These are phyloP conservation scores for Tachysurus fulvidraco DNA, from an alignment of 2,113 vertebrate species.

Conservation along the genomic window DNA sequence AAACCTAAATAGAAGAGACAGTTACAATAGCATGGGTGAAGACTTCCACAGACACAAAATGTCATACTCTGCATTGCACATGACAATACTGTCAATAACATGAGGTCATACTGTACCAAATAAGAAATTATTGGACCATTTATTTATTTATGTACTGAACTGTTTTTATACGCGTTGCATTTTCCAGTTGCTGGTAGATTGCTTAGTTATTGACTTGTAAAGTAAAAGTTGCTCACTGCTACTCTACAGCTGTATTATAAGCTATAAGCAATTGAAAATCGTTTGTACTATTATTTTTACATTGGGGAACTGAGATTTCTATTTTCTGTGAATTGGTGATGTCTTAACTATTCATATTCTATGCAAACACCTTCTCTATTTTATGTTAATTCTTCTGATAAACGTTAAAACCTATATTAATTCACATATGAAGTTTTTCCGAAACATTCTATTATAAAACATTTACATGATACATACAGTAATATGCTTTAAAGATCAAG, in stretches of 20 bases:
- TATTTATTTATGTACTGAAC: neutral
- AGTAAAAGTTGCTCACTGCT: neutral
- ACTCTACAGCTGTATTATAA: neutral
- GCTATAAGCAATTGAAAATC: neutral
- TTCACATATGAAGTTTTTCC: neutral
- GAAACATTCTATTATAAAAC: neutral
- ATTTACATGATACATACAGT: neutral
- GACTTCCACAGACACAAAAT: neutral
- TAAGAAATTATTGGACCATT: neutral
- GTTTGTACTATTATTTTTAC: neutral
- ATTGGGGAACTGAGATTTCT: neutral
- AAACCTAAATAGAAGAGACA: constrained; percentile 23
- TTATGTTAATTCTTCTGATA: neutral
- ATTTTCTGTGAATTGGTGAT: neutral
- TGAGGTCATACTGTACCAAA: neutral
- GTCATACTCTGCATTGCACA: neutral
- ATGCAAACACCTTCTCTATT: neutral
- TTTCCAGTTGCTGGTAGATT: neutral
- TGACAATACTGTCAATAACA: constrained; percentile 11
- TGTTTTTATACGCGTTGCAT: neutral
- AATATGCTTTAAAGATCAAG: neutral
- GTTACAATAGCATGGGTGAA: constrained; percentile 3
- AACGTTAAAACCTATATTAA: neutral
- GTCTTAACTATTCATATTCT: neutral
- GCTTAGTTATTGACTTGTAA: neutral